Evolutionary conservation across 2,888 invertebrate genomes (phyloP), one percentile per base, ranked within the genome.

Genomic region (Eupithecia tripunctaria): DNA sequence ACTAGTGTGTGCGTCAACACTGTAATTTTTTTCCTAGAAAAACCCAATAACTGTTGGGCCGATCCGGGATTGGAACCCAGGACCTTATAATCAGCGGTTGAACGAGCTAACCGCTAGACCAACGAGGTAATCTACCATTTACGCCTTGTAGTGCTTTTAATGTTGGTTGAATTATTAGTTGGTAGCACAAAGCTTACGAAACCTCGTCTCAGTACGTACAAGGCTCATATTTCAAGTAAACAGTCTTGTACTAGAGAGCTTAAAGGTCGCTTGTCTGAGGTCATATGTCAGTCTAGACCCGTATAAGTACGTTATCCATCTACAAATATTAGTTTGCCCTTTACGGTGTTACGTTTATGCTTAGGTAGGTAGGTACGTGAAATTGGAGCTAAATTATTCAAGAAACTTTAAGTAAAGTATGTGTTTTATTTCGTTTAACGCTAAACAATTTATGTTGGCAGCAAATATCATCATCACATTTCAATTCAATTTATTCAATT

Each of bases 281-380:
- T 65, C 59, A 47, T 32, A 70, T 63, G 63, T 59, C 56, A 56
- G 67, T 74, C 71, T 71, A 68, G 71, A 71, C 68, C 21, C 32
- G 60, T 67, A 8, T n/a, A 63, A 63, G 67, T 64, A 59, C 59
- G 36, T 63, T 21, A 63, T 71, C 66, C 36, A 47, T 67, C n/a
- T 59, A 47, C 70, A 64, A 73, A 67, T 67, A 70, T 68, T 70
- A 60, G 43, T 32, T 43, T 67, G 59, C 41, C 67, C 67, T 67
- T 63, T 71, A 21, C 62, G 38, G 64, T 21, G n/a, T 38, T 18
- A 7, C 14, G 7, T 64, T 38, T 38, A 41, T 5, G 21, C 38
- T 64, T 63, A 32, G 32, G 12, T 62, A 36, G n/a, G 8, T 63
- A 32, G 32, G 12, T 62, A 36, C 36, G 8, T 62, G 60, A 29